Percentiles rank a stretch among this genome's conserved stretches.
Evolutionary conservation across 1,140 invertebrate species (phyloP).

Genomic region (Linepithema humile): DNA sequence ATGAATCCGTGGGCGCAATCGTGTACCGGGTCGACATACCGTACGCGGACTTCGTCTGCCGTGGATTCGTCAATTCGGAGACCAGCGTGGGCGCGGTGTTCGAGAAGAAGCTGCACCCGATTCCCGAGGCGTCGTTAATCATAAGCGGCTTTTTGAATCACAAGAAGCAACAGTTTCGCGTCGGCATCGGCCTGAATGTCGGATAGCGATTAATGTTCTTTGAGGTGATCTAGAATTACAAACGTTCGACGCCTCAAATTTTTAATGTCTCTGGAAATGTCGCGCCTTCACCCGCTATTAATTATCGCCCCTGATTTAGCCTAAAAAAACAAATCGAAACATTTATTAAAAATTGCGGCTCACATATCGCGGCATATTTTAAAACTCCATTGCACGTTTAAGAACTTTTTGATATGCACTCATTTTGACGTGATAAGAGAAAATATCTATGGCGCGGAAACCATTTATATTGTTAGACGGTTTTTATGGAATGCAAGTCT

Average conservation of each 20-base stretch:
- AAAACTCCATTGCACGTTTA: not conserved
- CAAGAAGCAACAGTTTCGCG: conserved; percentile 85
- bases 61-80: conserved; percentile 89
- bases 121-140: conserved; percentile 88
- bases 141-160: conserved; percentile 91
- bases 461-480: conserved; percentile 30
- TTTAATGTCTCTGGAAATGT: not conserved
- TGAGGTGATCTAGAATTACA: not conserved
- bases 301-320: not conserved
- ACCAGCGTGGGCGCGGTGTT: conserved; percentile 89
- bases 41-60: conserved; percentile 89
- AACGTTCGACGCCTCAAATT: not conserved
- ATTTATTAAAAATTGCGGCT: not conserved
- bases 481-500: conserved; percentile 22
- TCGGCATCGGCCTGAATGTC: conserved; percentile 87
- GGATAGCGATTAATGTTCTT: conserved; percentile 78
- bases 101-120: conserved; percentile 89
- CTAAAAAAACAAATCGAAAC: not conserved
- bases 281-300: not conserved
- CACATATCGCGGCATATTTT: not conserved
- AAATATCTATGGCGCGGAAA: not conserved
- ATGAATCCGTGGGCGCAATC: conserved; percentile 88
- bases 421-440: not conserved
- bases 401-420: conserved; percentile 15
- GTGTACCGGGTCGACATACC: conserved; percentile 91